phyloP scores from a whole-genome alignment of 2,888 invertebrate species.

The Kryphioiulus occultus region DNA sequence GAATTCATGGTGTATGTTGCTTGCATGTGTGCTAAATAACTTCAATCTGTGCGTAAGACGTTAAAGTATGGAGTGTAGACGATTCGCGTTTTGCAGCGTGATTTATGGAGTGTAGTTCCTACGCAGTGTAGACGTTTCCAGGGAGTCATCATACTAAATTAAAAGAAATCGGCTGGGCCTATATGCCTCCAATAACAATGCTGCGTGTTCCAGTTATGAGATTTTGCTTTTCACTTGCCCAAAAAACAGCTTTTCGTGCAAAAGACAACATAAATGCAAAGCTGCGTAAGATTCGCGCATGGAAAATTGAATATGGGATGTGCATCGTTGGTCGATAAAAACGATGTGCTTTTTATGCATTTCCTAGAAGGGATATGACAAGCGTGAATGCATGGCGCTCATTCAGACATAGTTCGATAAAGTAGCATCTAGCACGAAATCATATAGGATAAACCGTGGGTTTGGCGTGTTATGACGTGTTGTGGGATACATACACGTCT shows the following conservation, averaged over 20 bases:
- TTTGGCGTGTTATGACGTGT: too few relatives aligned
- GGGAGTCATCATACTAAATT: constrained; percentile 50
- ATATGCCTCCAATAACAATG: constrained; percentile 35
- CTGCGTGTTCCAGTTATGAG: constrained; percentile 35
- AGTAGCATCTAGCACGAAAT: too few relatives aligned
- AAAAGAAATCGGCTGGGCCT: constrained; percentile 45
- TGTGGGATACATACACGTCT: too few relatives aligned
- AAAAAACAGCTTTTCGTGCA: constrained; percentile 17
- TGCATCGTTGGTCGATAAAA: constrained; percentile 31
- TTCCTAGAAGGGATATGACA: neutral
- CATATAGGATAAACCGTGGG: too few relatives aligned
- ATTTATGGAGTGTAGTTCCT: constrained; percentile 44
- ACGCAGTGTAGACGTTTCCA: constrained; percentile 42
- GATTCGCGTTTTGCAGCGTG: constrained; percentile 31
- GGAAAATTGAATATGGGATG: constrained; percentile 35
- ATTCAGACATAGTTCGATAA: neutral
- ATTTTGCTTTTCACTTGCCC: constrained; percentile 10
- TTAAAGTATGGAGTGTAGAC: constrained; percentile 46
- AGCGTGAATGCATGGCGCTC: neutral
- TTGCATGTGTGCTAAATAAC: constrained; percentile 45
- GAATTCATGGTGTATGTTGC: constrained; percentile 41
- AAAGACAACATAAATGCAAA: constrained; percentile 35
- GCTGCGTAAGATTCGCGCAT: neutral
- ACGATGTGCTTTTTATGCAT: constrained; percentile 32
- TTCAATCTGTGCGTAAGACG: constrained; percentile 45